Conservation (phyloP, 2,888 invertebrate species). For the Quadriops clusia region DNA sequence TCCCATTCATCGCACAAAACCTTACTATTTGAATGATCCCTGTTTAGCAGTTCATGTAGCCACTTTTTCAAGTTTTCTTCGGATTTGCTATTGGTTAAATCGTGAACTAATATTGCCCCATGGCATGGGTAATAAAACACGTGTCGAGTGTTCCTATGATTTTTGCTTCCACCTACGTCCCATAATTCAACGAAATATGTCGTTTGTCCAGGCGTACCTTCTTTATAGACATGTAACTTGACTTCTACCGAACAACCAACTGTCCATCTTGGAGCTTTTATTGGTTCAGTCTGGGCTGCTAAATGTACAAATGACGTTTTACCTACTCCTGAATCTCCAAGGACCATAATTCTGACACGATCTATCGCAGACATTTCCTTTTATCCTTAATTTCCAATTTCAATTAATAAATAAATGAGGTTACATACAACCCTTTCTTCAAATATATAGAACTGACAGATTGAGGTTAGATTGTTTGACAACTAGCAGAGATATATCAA, state of each 20-base stretch:
- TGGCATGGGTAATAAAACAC: slow-evolving; percentile 91
- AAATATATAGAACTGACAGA: too few species aligned
- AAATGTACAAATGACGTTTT: slow-evolving; percentile 91
- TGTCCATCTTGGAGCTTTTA: slow-evolving; percentile 85
- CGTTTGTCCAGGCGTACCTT: slow-evolving; percentile 83
- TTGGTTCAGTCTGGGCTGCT: slow-evolving; percentile 76
- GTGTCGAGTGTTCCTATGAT: slow-evolving; percentile 83
- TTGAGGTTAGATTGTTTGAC: too few species aligned
- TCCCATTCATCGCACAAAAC: slow-evolving; percentile 56
- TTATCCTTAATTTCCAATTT: too few species aligned
- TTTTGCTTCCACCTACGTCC: slow-evolving; percentile 93
- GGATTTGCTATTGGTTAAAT: slow-evolving; percentile 91
- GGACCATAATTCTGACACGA: slow-evolving; percentile 80
- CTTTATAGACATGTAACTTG: slow-evolving; percentile 87
- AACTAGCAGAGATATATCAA: too few species aligned
- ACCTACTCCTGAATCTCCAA: slow-evolving; percentile 91
- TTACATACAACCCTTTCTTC: too few species aligned
- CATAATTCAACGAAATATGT: slow-evolving; percentile 91
- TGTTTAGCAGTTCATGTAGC: slow-evolving; percentile 80
- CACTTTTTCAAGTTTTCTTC: slow-evolving; percentile 88
- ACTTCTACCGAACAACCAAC: slow-evolving; percentile 94
- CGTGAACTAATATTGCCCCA: slow-evolving; percentile 93
- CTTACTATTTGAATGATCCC: slow-evolving; percentile 42
- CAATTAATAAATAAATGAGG: slow-evolving; percentile 5
- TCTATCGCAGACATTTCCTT: slow-evolving; percentile 77